These are phyloP conservation scores for Mythimna loreyi DNA, from an alignment of 2,888 invertebrate species.

Conservation along the genomic window DNA sequence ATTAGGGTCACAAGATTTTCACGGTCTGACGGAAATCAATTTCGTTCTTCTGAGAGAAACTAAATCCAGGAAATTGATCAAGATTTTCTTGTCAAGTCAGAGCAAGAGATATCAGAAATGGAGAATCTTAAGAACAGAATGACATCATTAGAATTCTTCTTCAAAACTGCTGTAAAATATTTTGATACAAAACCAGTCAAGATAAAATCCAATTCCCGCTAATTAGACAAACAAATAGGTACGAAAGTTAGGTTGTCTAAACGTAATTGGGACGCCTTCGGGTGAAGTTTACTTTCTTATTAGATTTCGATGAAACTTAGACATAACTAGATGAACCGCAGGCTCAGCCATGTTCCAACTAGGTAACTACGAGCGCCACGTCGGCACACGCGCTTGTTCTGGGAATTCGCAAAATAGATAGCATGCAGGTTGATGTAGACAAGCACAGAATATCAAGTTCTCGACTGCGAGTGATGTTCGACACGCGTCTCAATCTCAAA, in stretches of 20 bases:
- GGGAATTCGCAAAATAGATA: neutral
- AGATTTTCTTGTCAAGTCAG: neutral
- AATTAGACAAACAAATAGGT: neutral
- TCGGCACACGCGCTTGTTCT: neutral
- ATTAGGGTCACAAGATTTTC: constrained; percentile 4
- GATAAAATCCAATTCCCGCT: neutral
- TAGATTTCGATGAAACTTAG: constrained; percentile 4
- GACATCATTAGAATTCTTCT: neutral
- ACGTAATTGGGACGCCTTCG: neutral
- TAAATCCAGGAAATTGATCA: constrained; percentile 13
- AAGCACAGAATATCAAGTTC: neutral
- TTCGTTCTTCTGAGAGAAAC: constrained; percentile 11
- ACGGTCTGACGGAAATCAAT: constrained; percentile 8
- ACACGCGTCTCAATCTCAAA: too few relatives aligned
- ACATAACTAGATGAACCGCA: constrained; percentile 8
- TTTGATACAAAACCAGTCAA: too few relatives aligned
- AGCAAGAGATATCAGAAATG: too few relatives aligned
- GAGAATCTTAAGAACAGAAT: neutral
- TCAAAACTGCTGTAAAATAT: neutral
- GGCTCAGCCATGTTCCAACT: neutral
- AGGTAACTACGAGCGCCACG: neutral
- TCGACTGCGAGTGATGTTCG: too few relatives aligned
- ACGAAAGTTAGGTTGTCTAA: neutral
- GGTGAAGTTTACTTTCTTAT: neutral
- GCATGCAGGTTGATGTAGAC: neutral